phyloP scores from a whole-genome alignment of 2,113 vertebrate species.

The Dolichotis patagonum region DNA sequence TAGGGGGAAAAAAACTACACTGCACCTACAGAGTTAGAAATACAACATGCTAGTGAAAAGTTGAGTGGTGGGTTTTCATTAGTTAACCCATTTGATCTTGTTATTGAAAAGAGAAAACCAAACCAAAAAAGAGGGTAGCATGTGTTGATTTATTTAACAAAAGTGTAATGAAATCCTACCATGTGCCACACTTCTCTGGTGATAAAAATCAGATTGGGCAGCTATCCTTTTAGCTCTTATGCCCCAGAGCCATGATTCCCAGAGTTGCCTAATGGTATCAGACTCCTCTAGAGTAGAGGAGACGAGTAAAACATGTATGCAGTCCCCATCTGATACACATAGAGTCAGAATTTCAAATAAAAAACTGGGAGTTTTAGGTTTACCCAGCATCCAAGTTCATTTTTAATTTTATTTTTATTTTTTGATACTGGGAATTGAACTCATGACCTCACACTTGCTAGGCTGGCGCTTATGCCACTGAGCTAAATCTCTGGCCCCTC shows the following conservation, averaged over 20 bases:
- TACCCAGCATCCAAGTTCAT: background rate
- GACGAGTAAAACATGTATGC: background rate
- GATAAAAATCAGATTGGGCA: background rate
- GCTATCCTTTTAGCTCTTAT: background rate
- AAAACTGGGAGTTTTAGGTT: background rate
- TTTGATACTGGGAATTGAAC: too few relatives aligned
- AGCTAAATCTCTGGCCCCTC: too few relatives aligned
- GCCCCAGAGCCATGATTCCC: background rate
- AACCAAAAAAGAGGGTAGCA: background rate
- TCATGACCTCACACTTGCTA: too few relatives aligned
- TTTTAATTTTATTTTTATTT: background rate
- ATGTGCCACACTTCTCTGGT: background rate
- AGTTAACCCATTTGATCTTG: background rate
- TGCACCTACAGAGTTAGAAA: background rate
- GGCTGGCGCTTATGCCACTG: too few relatives aligned
- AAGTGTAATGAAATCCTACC: background rate
- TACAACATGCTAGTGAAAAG: background rate
- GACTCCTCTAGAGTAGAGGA: background rate
- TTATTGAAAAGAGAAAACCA: background rate
- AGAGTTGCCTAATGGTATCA: background rate
- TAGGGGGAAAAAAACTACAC: background rate
- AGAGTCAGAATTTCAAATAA: constrained; percentile 12
- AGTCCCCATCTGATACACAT: background rate
- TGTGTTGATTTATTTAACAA: background rate
- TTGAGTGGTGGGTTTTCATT: background rate